Conservation (phyloP, 2,797 vertebrate genomes). For the Tangara arthus region DNA sequence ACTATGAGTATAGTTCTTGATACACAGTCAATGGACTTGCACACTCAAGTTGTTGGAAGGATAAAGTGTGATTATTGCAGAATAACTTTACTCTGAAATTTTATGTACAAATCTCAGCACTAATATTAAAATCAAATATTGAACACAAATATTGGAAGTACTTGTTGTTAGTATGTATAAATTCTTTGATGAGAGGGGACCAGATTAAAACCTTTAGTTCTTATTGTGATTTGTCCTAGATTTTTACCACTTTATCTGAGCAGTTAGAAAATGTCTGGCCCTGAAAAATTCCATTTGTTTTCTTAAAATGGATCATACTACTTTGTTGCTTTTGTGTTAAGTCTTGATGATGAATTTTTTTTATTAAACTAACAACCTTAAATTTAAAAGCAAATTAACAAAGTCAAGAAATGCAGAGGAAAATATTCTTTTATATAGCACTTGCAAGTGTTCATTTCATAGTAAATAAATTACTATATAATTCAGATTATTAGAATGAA, state of each 20-base stretch:
- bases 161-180: not conserved
- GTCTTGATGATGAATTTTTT: not conserved
- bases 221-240: not conserved
- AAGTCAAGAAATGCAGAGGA: not conserved
- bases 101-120: not conserved
- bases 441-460: not conserved
- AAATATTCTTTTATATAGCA: not conserved
- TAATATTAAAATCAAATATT: not conserved
- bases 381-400: not conserved
- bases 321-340: not conserved
- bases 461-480: not conserved
- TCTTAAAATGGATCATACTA: not conserved
- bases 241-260: not conserved
- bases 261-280: not conserved
- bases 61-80: not conserved
- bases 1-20: rapidly evolving
- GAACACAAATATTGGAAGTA: not conserved
- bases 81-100: not conserved
- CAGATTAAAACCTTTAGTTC: not conserved
- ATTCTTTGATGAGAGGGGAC: not conserved
- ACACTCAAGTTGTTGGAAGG: not conserved
- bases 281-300: not conserved
- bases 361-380: not conserved
- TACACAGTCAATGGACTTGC: not conserved
- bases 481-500: not conserved